Evolutionary conservation across 2,888 invertebrate species (phyloP).

Genomic region (Melikaiella ostensackeni): DNA sequence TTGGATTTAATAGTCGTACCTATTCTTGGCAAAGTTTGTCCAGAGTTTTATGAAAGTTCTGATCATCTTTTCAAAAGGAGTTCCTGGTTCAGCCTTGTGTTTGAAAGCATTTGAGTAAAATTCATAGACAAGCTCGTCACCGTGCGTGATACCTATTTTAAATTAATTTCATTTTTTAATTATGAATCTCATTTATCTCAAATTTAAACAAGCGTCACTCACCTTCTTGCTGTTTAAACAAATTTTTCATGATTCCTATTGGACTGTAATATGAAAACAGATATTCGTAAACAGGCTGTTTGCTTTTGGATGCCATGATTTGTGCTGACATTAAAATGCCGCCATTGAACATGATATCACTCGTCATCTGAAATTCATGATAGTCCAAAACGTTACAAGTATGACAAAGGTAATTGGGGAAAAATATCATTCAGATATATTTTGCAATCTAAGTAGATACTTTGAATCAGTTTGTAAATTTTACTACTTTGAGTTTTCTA

Average conservation of each 20-base stretch:
- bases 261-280: conserved; percentile 62
- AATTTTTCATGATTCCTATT: conserved; percentile 64
- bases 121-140: conserved; percentile 78
- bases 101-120: conserved; percentile 73
- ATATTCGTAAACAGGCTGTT: conserved; percentile 68
- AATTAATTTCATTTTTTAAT: conserved; percentile 19
- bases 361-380: conserved; percentile 59
- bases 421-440: not conserved
- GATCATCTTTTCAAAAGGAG: conserved; percentile 70
- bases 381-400: not conserved
- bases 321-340: conserved; percentile 57
- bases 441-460: not conserved
- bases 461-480: not conserved
- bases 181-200: conserved; percentile 33
- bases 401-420: no score
- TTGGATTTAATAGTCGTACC: conserved; percentile 67
- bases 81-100: conserved; percentile 70
- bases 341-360: conserved; percentile 59
- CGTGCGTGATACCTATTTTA: conserved; percentile 76
- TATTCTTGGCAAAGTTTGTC: conserved; percentile 78
- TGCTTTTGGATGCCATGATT: conserved; percentile 58
- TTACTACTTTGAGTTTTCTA: not conserved
- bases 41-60: conserved; percentile 77
- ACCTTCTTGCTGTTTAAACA: conserved; percentile 62
- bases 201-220: conserved; percentile 45